Base-by-base conservation (phyloP, 2,113 vertebrate species). In the Terrapene triunguis region DNA sequence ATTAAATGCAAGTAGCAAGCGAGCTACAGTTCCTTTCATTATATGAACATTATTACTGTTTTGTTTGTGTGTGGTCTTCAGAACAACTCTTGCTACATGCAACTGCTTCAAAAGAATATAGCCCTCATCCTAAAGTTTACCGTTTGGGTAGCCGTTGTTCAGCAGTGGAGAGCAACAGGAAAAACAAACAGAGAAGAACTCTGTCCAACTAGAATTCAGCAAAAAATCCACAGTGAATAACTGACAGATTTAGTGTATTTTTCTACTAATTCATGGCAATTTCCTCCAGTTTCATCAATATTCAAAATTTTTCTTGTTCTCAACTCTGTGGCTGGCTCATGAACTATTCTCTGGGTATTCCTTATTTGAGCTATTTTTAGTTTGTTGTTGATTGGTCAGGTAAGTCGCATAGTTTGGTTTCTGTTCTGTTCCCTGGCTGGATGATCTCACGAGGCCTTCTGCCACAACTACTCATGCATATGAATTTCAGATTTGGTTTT, bases 311-410 rank as follows among this genome's bases (percentile, higher is more conserved):
- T 8, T 11, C 35, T 87, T 25, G 47, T 82, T 72, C 65, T 72
- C n/a, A 72, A 72, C 55, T 53, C 8, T 47, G 48, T 22, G 25
- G 10, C 25, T 29, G 51, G 32, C 1, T 22, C 2, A 3, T 2
- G 1, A 2, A 1, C 19, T 1, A 0, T 3, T 48, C 38, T 11
- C 32, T 22, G 6, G 27, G 42, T 90, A 4, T 13, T 76, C 29
- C n/a, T 47, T 82, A 44, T 74, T 83, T 88, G 50, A 47, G 14
- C 3, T 50, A 4, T 1, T 16, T 51, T 59, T 27, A 50, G 1
- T 55, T 44, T 29, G 12, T 62, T 88, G 87, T 42, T 38, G 22
- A 29, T n/a, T 59, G 48, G 24, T 65, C 88, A 80, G 42, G 51
- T 55, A 1, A 44, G 2, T 27, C 42, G 25, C 8, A 21, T 29